Percentiles rank a stretch among this genome's conserved stretches.
Conservation (phyloP, 1,140 invertebrate genomes). For the Apis florea region DNA sequence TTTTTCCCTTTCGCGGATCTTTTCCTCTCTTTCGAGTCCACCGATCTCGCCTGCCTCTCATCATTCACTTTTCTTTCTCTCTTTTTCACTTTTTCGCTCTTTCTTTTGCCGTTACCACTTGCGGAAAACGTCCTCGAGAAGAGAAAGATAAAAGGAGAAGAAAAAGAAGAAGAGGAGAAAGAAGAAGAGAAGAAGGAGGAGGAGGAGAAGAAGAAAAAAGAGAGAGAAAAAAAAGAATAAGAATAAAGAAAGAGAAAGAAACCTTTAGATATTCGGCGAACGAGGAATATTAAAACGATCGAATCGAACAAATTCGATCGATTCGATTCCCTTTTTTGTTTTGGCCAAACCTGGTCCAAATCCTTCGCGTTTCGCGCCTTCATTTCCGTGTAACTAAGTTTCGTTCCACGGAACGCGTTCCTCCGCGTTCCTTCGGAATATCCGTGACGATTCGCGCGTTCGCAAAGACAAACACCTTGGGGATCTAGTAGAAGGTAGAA, state of each 20-base stretch:
- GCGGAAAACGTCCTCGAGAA: slow-evolving; percentile 38
- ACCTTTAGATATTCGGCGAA: not conserved
- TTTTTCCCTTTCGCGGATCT: slow-evolving; percentile 56
- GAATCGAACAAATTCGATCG: not conserved
- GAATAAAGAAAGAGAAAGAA: too few relatives aligned
- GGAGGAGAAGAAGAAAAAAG: too few relatives aligned
- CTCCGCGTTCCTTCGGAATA: not conserved
- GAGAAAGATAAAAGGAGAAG: not conserved
- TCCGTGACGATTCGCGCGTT: not conserved
- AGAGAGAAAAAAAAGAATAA: too few relatives aligned
- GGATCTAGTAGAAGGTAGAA: not conserved
- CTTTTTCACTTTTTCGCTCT: not conserved
- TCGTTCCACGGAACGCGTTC: not conserved
- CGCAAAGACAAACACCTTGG: not conserved
- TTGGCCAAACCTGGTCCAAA: too few relatives aligned
- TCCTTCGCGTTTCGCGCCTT: too few relatives aligned
- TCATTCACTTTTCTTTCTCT: slow-evolving; percentile 23
- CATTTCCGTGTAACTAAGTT: too few relatives aligned
- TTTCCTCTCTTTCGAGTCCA: slow-evolving; percentile 37
- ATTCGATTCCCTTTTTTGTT: not conserved
- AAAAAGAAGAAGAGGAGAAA: too few relatives aligned
- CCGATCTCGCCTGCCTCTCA: not conserved
- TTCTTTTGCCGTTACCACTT: not conserved
- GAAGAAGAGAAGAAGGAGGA: too few relatives aligned
- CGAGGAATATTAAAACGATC: too few relatives aligned